Conservation (phyloP, 2,113 vertebrate genomes). For the Otus sunia region DNA sequence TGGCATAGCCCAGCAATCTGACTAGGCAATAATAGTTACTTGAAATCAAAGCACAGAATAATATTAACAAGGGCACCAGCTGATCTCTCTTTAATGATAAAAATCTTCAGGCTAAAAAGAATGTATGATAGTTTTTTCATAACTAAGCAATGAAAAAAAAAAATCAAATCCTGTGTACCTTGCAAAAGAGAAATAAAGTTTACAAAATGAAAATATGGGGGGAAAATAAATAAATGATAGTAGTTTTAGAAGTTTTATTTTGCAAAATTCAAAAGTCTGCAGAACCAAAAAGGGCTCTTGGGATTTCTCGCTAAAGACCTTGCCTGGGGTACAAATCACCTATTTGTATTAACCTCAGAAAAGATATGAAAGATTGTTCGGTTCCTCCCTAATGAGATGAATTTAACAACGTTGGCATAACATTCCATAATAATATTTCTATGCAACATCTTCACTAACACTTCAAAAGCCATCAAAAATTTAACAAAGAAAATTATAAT, state of each 20-base stretch:
- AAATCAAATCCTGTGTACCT: background rate
- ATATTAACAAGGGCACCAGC: background rate
- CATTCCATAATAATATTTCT: background rate
- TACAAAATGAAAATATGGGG: background rate
- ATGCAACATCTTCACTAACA: background rate
- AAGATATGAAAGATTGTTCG: background rate
- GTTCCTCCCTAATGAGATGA: constrained; percentile 18
- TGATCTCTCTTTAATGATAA: background rate
- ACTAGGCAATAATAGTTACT: background rate
- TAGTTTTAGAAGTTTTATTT: background rate
- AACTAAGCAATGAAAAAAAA: background rate
- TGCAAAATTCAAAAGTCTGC: background rate
- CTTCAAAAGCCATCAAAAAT: constrained; percentile 32
- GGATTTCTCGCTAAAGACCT: background rate
- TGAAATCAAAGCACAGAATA: background rate
- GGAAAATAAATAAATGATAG: background rate
- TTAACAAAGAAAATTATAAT: background rate
- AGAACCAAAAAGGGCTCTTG: background rate
- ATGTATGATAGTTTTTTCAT: background rate
- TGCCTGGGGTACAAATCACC: background rate
- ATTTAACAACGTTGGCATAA: background rate
- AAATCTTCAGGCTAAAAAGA: background rate
- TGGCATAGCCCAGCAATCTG: background rate
- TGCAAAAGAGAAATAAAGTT: background rate
- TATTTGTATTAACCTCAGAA: constrained; percentile 5